Evolutionary conservation across 2,888 invertebrate species (phyloP), one percentile per base, ranked within the genome.

Genomic region (Hypolimnas misippus): DNA sequence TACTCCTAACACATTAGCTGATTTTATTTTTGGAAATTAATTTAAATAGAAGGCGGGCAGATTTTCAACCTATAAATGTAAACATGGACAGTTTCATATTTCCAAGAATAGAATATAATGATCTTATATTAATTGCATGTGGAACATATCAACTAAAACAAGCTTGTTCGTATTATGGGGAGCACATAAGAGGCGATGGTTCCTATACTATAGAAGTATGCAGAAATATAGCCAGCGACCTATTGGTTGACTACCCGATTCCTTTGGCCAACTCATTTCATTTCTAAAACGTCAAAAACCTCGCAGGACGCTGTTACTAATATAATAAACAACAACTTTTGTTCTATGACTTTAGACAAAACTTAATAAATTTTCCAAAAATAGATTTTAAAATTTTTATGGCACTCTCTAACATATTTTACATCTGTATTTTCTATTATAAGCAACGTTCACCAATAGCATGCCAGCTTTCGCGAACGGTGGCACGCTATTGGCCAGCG

Each of bases 161-260:
- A 19, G 57, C 57, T 16, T 8, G 46, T n/a, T 57, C 57, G 10
- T 57, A 57, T 33, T 57, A 57, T 21, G 57, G 57, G 33, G 57
- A 57, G 14, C 57, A 57, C 31, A 38, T 53, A 17, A 16, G 53
- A 53, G 19, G 17, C 12, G 19, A 53, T 14, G 40, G 38, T 53
- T 21, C 56, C 16, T 56, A 56, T 56, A 33, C n/a, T 3, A 56
- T 56, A 25, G 56, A 56, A 35, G 46, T 56, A 17, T 44, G 42
- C 16, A 46, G 31, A 16, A 35, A 56, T 17, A 31, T 56, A 31
- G 56, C 44, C 31, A 33, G 33, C 21, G 49, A 49, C 5, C 29
- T 25, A 21, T 25, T 21, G 14, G 29, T 25, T 25, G 46, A 46
- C 12, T 14, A 19, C 12, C 29, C 21, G 29, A 29, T 49, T 19